Evolutionary conservation across 2,888 invertebrate species (phyloP), one percentile per base, ranked within the genome.

Genomic region (Cantharis flavilabris): DNA sequence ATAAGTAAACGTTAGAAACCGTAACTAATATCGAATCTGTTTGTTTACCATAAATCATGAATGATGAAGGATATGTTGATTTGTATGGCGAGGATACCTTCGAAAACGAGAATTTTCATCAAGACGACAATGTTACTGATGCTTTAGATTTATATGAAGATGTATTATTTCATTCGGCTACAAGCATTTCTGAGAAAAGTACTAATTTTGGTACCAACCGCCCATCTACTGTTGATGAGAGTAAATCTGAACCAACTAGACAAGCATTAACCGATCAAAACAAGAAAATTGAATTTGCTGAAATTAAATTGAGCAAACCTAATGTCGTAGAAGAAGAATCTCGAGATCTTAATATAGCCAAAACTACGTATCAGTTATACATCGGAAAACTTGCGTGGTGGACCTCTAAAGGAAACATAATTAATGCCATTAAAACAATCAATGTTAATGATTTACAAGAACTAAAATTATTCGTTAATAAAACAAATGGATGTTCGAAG

Each of bases 311-410:
- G 23, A 3, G 0, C 3, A 23, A 5, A 5, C 23, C 23, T 23
- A 3, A 23, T 5, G 5, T 5, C 0, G 5, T 92, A 82, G 91
- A 92, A 88, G 93, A 92, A 83, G 93, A 93, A 86, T 93, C 91
- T 86, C 90, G 92, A 81, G 90, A 92, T 81, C 93, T 94, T 81
- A 94, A 93, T 86, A 91, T 92, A 82, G 90, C 92, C 83, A 93
- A 93, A 69, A 92, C 96, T 85, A 93, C 96, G 86, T 95, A 95
- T 88, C 97, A 98, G 88, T 92, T 98, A 69, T 99, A 99, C 90
- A 94, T 99, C 86, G 99, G 99, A 85, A 99, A 99, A 90, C 92
- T 99, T 83, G 98, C 98, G 84, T 99, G 99, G 98, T 99, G 98
- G 98, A 98, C 98, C 73, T 98, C 98, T 80, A 98, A 98, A 90